Conservation (phyloP, 2,797 vertebrate genomes). For the Sphaeramia orbicularis region DNA sequence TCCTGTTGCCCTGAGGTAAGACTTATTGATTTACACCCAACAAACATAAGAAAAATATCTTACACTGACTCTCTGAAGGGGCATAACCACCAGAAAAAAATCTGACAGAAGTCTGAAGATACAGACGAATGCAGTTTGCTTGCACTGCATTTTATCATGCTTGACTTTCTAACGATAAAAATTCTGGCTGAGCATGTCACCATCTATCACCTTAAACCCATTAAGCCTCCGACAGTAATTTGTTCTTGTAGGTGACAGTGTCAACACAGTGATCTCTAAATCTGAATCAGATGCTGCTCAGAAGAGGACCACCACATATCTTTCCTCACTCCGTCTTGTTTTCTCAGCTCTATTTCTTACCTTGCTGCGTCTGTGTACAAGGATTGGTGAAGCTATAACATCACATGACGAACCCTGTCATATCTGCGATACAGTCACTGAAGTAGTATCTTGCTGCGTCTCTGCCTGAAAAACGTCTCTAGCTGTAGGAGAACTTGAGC, state of each 20-base stretch:
- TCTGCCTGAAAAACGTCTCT: conserved; percentile 29
- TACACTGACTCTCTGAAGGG: too few species aligned
- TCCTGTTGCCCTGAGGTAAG: conserved; percentile 96
- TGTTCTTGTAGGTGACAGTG: background rate
- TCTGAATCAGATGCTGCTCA: background rate
- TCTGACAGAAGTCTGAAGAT: background rate
- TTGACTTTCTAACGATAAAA: background rate
- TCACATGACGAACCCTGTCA: conserved; percentile 8
- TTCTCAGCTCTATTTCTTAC: background rate
- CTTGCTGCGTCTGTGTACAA: background rate
- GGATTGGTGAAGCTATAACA: background rate
- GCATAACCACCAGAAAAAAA: background rate
- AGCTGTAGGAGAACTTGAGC: conserved; percentile 36
- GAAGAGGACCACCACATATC: too few species aligned
- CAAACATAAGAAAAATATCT: too few species aligned
- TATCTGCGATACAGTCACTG: conserved; percentile 18
- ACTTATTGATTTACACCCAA: background rate
- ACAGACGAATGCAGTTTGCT: conserved; percentile 1
- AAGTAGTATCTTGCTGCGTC: conserved; percentile 21
- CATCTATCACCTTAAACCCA: conserved; percentile 12
- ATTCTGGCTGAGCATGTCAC: conserved; percentile 1
- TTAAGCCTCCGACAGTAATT: background rate
- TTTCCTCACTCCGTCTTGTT: background rate
- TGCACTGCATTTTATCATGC: conserved; percentile 7
- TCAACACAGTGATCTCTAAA: background rate